Percentiles rank a stretch among this genome's conserved stretches.
phyloP scores from a whole-genome alignment of 2,888 invertebrate genomes.

The Steromphala cineraria region DNA sequence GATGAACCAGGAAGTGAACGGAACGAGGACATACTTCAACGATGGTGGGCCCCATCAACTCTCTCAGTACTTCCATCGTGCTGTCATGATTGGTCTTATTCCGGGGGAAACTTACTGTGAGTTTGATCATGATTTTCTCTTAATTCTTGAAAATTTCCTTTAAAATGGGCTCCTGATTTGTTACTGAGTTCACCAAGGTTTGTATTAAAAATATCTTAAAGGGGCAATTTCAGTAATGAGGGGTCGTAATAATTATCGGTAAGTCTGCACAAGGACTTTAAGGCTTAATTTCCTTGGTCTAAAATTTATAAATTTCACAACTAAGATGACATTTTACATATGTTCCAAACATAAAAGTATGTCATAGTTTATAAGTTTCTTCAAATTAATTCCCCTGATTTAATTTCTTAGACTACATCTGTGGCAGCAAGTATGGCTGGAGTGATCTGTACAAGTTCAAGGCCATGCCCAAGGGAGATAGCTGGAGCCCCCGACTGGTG shows the following conservation, averaged over 20 bases:
- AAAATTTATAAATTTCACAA: too few species aligned
- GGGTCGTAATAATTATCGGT: too few species aligned
- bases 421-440: conserved; percentile 30
- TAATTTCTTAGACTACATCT: conserved; percentile 32
- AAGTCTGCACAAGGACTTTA: too few species aligned
- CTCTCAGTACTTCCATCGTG: conserved; percentile 67
- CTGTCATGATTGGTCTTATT: conserved; percentile 52
- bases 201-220: too few species aligned
- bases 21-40: conserved; percentile 62
- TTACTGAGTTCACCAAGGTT: too few species aligned
- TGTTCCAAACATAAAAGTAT: too few species aligned
- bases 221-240: too few species aligned
- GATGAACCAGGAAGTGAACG: conserved; percentile 39
- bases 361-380: neutral
- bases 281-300: too few species aligned
- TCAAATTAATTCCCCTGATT: neutral
- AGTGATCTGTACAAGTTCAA: conserved; percentile 62
- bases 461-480: conserved; percentile 81
- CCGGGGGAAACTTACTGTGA: conserved; percentile 65
- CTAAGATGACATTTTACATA: too few species aligned
- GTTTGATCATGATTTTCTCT: too few species aligned
- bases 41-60: conserved; percentile 57
- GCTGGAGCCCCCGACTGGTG: conserved; percentile 88
- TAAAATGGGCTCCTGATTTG: too few species aligned
- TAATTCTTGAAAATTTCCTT: too few species aligned